Base-by-base conservation (phyloP, 2,888 invertebrate species). In the Boloria selene region DNA sequence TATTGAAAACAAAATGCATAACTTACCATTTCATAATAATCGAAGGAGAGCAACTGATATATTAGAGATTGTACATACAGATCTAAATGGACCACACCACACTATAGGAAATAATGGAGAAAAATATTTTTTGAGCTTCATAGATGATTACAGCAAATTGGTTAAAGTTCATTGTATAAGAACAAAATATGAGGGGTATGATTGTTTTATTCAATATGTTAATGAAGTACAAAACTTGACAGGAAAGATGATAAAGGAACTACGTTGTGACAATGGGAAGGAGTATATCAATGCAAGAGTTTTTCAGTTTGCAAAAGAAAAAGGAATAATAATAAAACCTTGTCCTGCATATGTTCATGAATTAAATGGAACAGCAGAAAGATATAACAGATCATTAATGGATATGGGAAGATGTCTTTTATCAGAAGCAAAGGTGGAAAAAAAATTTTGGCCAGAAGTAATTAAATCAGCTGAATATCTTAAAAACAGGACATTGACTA, bases 1-100 rank as follows among this genome's bases (percentile, higher is more conserved):
- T 61, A 61, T 71, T 14, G 61, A 70, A 67, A 73, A 72, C 56
- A 58, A 73, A 73, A 72, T 73, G 70, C 68, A 68, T 65, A 72
- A 71, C 56, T 65, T 73, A 69, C 68, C 71, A 16, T 73, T 73
- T 64, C 3, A 66, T 17, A 73, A 73, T 63, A 72, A 70, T 49
- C 13, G 72, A 64, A 42, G 63, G 67, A 64, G 49, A 64, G 70
- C 72, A 38, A 38, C 56, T 0, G 64, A 64, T n/a, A 61, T 71
- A 63, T 49, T 73, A 66, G 52, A 72, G 14, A 71, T 74, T 22
- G 62, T 22, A 22, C 22, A 22, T 22, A 22, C 22, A 22, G 22
- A 22, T 22, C 3, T 22, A 22, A 22, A 22, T 22, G 22, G 22
- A 22, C 22, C 22, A 22, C 22, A 22, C 22, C 22, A 22, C 22